phyloP scores from a whole-genome alignment of 2,113 vertebrate species.

The Columba livia region DNA sequence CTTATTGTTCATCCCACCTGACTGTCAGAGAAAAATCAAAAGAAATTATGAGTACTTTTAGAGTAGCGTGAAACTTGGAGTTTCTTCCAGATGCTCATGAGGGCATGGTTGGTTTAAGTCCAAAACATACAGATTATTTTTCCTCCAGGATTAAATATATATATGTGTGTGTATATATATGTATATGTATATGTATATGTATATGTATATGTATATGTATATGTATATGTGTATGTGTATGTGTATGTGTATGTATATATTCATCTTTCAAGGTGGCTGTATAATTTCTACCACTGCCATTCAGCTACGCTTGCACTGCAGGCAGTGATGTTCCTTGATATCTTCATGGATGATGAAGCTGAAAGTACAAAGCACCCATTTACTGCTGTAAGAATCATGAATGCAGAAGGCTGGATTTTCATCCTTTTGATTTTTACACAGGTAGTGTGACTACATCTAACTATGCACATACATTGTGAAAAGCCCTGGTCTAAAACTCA shows the following conservation, averaged over 20 bases:
- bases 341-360: background rate
- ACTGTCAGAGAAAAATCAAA: background rate
- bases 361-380: background rate
- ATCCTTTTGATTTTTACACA: background rate
- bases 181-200: no score
- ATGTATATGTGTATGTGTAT: no score
- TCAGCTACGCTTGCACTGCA: background rate
- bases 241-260: background rate
- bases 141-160: background rate
- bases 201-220: no score
- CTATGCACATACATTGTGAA: background rate
- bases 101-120: background rate
- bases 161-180: no score
- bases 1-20: background rate
- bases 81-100: background rate
- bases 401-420: background rate
- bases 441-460: background rate
- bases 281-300: background rate
- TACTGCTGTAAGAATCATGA: background rate
- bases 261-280: background rate
- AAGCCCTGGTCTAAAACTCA: background rate
- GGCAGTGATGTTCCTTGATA: background rate
- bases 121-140: background rate
- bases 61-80: background rate
- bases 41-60: background rate